Conservation (phyloP, 2,797 vertebrate species). For the Pipistrellus pipistrellus region DNA sequence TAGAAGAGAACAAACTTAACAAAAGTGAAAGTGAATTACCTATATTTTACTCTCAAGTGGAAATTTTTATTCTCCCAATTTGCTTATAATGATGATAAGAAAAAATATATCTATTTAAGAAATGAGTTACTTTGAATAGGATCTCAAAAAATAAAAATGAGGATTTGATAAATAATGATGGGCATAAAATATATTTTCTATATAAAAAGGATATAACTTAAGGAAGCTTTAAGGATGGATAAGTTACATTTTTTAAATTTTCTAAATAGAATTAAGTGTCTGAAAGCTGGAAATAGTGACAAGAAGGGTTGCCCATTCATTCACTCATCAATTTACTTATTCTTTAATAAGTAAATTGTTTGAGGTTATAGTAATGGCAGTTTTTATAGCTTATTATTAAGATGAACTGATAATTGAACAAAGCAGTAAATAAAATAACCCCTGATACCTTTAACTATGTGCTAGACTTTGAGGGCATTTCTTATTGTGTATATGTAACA, state of each 20-base stretch:
- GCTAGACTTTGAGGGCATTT: neutral
- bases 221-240: neutral
- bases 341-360: neutral
- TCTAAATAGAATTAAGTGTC: neutral
- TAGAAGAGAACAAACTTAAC: neutral
- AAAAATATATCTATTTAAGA: neutral
- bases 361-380: neutral
- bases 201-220: neutral
- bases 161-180: neutral
- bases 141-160: slow-evolving; percentile 17
- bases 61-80: slow-evolving; percentile 32
- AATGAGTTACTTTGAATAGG: neutral
- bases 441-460: neutral
- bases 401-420: slow-evolving; percentile 17
- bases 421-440: neutral
- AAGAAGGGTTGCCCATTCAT: neutral
- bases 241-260: neutral
- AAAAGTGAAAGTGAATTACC: neutral
- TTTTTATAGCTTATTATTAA: neutral
- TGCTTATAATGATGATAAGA: neutral
- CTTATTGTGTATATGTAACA: neutral
- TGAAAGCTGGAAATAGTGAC: neutral
- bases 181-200: neutral
- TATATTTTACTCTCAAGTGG: neutral
- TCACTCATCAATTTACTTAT: neutral